Percentiles rank a stretch among this genome's conserved stretches.
Evolutionary conservation across 2,797 vertebrate species (phyloP).

Genomic region (Thalassophryne amazonica): DNA sequence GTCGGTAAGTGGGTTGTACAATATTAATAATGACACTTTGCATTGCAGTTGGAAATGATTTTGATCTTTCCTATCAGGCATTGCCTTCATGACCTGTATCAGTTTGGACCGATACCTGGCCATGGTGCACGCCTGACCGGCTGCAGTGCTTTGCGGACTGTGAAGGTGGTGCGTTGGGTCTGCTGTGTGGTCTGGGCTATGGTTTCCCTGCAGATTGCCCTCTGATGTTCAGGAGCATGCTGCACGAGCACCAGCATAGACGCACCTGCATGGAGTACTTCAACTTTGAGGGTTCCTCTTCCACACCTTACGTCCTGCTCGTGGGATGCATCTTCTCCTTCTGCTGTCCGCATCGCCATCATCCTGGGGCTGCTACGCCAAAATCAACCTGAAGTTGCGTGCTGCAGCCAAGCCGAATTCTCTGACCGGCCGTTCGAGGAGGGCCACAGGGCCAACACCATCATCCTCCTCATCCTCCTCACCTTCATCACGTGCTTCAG

Average conservation of each 20-base stretch:
- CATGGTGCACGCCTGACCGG: constrained; percentile 77
- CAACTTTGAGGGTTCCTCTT: constrained; percentile 64
- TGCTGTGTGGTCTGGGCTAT: constrained; percentile 78
- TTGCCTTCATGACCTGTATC: constrained; percentile 87
- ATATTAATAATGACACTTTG: too few species aligned
- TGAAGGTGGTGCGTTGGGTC: constrained; percentile 63
- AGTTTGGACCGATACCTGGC: constrained; percentile 85
- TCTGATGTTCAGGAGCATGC: constrained; percentile 74
- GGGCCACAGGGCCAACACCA: constrained; percentile 74
- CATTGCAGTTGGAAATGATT: too few species aligned
- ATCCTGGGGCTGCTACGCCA: constrained; percentile 81
- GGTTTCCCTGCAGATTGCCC: constrained; percentile 74
- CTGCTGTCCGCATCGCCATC: constrained; percentile 74
- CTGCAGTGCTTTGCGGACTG: constrained; percentile 62
- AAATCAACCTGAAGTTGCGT: constrained; percentile 80
- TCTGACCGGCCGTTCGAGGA: constrained; percentile 52
- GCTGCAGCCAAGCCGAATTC: constrained; percentile 72
- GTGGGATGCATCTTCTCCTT: constrained; percentile 78
- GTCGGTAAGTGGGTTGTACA: too few species aligned
- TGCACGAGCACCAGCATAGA: constrained; percentile 49
- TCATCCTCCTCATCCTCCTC: constrained; percentile 79
- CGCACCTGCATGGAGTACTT: constrained; percentile 85
- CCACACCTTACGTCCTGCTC: constrained; percentile 67
- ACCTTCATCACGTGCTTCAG: constrained; percentile 81
- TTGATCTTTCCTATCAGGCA: constrained; percentile 55